Evolutionary conservation across 2,888 invertebrate genomes (phyloP), one percentile per base, ranked within the genome.

Genomic region (Drosophila mimetica): DNA sequence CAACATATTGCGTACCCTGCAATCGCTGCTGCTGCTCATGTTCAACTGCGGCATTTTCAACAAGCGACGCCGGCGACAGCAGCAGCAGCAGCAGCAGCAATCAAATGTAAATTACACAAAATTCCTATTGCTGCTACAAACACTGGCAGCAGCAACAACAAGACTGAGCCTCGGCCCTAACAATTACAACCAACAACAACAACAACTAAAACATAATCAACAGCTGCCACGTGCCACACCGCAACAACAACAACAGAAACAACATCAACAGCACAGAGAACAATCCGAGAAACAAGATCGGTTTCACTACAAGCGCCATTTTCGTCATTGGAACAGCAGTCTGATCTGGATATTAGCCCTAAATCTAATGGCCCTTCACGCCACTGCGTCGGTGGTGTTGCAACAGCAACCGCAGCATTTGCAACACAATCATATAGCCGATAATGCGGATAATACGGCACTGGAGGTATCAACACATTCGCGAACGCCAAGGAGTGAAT

Each of bases 291-390:
- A 25, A 16, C 34, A 34, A 25, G 11, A 28, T 5, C 54, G 58
- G 13, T 58, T 36, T 34, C 41, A 58, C 52, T 55, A 60, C 34
- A 61, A 58, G 6, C 37, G 50, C 32, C 58, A 60, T 30, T 48
- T 44, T 9, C 28, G 34, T 11, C 51, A 34, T 2, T 32, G 51
- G 60, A 59, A 34, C 28, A 37, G 11, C 14, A 41, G 32, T 41
- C 16, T 69, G 34, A 71, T 82, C 65, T 79, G 79, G 61, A 72
- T 84, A 61, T 78, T 57, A 37, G 55, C 78, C 39, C 51, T 53
- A 47, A 76, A 57, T 51, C 65, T 89, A 71, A 74, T 89, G 72
- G 58, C 81, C 16, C 53, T 86, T 28, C 81, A 86, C 66, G 82
- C 82, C 48, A 77, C 71, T 53, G 71, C 74, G 6, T 16, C 59